Evolutionary conservation across 2,113 vertebrate species (phyloP).

Genomic region (Gasterosteus aculeatus): DNA sequence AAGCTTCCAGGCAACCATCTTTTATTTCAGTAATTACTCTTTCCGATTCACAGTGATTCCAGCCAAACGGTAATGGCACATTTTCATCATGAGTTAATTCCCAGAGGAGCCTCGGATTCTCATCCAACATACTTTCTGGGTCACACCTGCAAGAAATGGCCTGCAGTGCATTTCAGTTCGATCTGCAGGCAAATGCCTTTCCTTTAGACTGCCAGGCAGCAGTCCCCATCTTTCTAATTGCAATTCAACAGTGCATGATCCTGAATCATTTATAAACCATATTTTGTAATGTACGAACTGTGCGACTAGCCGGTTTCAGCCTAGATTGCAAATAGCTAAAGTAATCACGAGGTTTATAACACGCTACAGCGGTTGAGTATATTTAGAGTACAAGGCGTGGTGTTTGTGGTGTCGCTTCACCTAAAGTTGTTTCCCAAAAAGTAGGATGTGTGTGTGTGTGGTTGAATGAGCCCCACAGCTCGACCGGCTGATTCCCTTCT

Average conservation of each 20-base stretch:
- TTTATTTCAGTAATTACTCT: conserved; percentile 16
- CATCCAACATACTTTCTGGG: conserved; percentile 64
- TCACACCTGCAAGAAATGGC: conserved; percentile 68
- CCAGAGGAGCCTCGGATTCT: conserved; percentile 39
- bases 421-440: conserved; percentile 23
- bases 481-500: conserved; percentile 35
- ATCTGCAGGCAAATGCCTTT: conserved; percentile 45
- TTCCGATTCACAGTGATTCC: conserved; percentile 32
- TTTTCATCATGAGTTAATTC: conserved; percentile 61
- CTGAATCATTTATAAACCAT: conserved; percentile 70
- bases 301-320: conserved; percentile 42
- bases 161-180: conserved; percentile 32
- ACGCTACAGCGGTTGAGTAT: conserved; percentile 48
- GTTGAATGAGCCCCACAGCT: conserved; percentile 43
- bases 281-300: conserved; percentile 64
- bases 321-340: conserved; percentile 52
- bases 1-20: conserved; percentile 1
- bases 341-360: conserved; percentile 65
- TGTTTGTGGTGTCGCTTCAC: conserved; percentile 39
- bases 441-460: conserved; percentile 37
- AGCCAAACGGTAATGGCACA: conserved; percentile 58
- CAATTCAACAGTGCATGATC: conserved; percentile 70
- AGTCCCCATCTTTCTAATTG: conserved; percentile 64
- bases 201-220: conserved; percentile 37
- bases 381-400: conserved; percentile 45